Conservation (phyloP, 2,888 invertebrate species). For the Eueremaeus valkanovi region DNA sequence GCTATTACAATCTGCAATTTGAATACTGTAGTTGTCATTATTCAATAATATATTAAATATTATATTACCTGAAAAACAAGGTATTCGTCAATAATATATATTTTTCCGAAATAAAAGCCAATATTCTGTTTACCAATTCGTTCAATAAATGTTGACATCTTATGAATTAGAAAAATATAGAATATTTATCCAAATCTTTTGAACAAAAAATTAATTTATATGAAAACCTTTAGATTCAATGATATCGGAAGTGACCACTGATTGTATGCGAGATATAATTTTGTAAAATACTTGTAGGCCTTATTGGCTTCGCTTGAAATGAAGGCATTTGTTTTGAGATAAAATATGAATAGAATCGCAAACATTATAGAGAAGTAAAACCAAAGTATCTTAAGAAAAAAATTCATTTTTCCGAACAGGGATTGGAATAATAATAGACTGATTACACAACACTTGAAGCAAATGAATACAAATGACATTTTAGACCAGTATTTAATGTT, state of each 20-base stretch:
- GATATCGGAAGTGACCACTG: not conserved
- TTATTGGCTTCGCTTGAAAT: not conserved
- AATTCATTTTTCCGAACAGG: not conserved
- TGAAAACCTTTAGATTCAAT: not conserved
- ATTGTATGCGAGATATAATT: not conserved
- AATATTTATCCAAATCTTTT: too few species aligned
- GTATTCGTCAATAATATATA: not conserved
- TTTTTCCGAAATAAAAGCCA: not conserved
- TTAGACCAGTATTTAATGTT: not conserved
- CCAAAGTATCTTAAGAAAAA: not conserved
- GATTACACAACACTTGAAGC: not conserved
- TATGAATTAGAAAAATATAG: not conserved
- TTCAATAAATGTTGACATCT: not conserved
- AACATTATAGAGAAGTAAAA: not conserved
- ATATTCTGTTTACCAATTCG: not conserved
- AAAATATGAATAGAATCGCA: not conserved
- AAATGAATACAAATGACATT: not conserved
- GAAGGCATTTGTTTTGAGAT: not conserved
- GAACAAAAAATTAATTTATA: not conserved
- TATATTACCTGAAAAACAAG: not conserved
- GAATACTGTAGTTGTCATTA: not conserved
- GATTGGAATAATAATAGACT: not conserved
- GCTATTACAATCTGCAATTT: not conserved
- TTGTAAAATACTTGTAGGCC: not conserved
- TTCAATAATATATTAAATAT: not conserved